These are phyloP conservation scores for Netelia inedita DNA, from an alignment of 2,888 invertebrate genomes.

Conservation along the genomic window DNA sequence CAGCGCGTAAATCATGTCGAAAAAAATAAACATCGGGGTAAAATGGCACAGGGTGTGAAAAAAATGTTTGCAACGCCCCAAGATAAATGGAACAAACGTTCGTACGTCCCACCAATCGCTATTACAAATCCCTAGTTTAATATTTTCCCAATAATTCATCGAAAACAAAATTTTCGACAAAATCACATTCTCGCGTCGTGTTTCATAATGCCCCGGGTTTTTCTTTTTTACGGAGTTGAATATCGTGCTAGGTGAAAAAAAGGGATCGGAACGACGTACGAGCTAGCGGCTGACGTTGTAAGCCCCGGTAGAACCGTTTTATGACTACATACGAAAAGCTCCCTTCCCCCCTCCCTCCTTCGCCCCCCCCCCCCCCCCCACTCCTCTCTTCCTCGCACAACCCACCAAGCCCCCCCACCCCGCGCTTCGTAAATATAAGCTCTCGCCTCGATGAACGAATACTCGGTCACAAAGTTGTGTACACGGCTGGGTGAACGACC, in stretches of 20 bases:
- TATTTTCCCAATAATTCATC: too few species aligned
- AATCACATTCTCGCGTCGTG: not conserved
- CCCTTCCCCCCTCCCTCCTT: not conserved
- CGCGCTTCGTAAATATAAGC: conserved; percentile 1
- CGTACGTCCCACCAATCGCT: too few species aligned
- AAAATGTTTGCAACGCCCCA: not conserved
- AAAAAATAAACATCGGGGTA: not conserved
- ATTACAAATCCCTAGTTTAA: too few species aligned
- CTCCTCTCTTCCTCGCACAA: not conserved
- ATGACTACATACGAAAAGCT: conserved; percentile 45
- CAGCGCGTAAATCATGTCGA: not conserved
- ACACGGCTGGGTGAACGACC: conserved; percentile 50
- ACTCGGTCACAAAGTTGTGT: conserved; percentile 34
- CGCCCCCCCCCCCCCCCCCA: not conserved
- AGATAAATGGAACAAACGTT: too few species aligned
- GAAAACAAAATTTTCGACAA: not conserved
- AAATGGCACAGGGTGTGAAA: not conserved
- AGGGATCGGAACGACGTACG: not conserved
- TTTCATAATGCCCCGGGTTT: not conserved
- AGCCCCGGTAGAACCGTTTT: conserved; percentile 38
- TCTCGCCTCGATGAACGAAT: conserved; percentile 64
- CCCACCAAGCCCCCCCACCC: not conserved
- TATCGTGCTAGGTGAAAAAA: not conserved
- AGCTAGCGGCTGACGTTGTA: conserved; percentile 20
- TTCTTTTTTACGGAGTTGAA: not conserved